Evolutionary conservation across 2,888 invertebrate species (phyloP).

Genomic region (Gymnosoma rotundatum): DNA sequence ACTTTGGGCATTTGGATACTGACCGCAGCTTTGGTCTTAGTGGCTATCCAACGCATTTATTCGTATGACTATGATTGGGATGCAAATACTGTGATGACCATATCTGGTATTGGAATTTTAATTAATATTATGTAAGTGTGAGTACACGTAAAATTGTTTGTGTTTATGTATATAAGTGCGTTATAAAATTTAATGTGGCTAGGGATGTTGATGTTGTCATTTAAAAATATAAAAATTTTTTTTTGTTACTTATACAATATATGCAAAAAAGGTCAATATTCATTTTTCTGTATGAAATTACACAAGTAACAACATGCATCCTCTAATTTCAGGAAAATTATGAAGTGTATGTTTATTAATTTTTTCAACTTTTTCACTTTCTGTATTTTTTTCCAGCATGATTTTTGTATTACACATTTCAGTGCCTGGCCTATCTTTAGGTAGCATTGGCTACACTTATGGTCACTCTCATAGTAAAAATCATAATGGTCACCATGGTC

Average conservation of each 20-base stretch:
- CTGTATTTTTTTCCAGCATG: constrained; percentile 85
- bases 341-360: constrained; percentile 42
- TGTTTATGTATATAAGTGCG: constrained; percentile 9
- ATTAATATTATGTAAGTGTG: constrained; percentile 86
- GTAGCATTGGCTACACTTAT: constrained; percentile 79
- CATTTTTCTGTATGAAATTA: constrained; percentile 43
- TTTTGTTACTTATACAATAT: neutral
- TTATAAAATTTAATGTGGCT: constrained; percentile 26
- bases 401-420: constrained; percentile 90
- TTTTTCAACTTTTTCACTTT: constrained; percentile 2
- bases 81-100: constrained; percentile 89
- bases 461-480: constrained; percentile 75
- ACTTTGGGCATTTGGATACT: constrained; percentile 91
- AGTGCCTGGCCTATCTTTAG: constrained; percentile 81
- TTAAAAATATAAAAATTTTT: constrained; percentile 30
- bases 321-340: constrained; percentile 36
- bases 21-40: constrained; percentile 87
- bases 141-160: neutral
- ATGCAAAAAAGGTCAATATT: constrained; percentile 43
- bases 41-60: constrained; percentile 86
- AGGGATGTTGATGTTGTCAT: constrained; percentile 35
- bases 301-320: constrained; percentile 22
- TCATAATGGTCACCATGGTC: constrained; percentile 72
- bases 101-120: constrained; percentile 87
- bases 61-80: constrained; percentile 87